A percentile compares a stretch with the other conserved stretches of the same genome.
phyloP scores from a whole-genome alignment of 2,797 vertebrate genomes.

The Paguma larvata region DNA sequence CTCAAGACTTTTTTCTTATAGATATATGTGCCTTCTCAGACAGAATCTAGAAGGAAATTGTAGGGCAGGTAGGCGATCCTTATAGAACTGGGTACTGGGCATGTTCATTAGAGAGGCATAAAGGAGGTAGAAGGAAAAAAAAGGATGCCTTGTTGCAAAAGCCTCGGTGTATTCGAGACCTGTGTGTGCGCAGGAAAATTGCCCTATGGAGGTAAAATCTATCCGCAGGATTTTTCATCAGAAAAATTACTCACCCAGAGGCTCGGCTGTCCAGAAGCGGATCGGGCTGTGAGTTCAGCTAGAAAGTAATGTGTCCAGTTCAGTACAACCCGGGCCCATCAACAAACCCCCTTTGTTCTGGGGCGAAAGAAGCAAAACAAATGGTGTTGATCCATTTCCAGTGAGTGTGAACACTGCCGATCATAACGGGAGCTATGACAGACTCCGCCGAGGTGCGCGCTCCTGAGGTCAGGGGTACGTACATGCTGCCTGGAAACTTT shows the following conservation, averaged over 20 bases:
- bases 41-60: background rate
- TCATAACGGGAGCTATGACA: background rate
- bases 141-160: conserved; percentile 64
- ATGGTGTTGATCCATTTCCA: conserved; percentile 54
- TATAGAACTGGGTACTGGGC: background rate
- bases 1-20: background rate
- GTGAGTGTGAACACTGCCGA: background rate
- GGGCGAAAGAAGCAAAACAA: conserved; percentile 62
- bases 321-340: background rate
- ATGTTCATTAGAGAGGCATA: background rate
- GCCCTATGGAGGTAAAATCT: background rate
- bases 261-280: background rate
- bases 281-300: background rate
- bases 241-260: conserved; percentile 51
- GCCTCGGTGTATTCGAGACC: background rate
- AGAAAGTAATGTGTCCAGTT: background rate
- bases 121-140: background rate
- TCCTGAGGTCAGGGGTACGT: background rate
- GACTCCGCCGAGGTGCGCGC: background rate
- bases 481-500: background rate
- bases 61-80: background rate
- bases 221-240: conserved; percentile 11
- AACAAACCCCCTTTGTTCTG: conserved; percentile 77
- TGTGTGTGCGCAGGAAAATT: background rate
- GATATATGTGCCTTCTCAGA: background rate